phyloP scores from a whole-genome alignment of 2,888 invertebrate species.

The Germaria angustata region DNA sequence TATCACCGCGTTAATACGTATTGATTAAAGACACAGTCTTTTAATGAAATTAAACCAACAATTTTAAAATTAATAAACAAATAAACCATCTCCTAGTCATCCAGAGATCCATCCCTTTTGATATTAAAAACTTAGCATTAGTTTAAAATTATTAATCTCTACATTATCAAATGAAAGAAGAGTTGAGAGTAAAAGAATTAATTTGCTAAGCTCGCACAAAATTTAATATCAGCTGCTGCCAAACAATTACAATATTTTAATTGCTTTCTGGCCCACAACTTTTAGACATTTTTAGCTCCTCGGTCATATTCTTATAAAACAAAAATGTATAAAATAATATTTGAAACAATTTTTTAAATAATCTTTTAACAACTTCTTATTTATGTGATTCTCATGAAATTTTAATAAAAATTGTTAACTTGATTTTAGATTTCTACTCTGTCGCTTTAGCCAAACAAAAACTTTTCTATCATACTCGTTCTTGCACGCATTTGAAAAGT shows the following conservation, averaged over 20 bases:
- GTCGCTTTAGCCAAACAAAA: slow-evolving; percentile 32
- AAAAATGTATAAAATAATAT: slow-evolving; percentile 9
- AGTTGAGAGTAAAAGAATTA: too few species aligned
- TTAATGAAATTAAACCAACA: too few species aligned
- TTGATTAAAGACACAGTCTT: too few species aligned
- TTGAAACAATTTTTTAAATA: slow-evolving; percentile 5
- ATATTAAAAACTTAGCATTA: too few species aligned
- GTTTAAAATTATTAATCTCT: too few species aligned
- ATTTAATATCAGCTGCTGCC: not conserved
- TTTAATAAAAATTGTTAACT: slow-evolving; percentile 63
- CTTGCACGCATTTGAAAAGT: slow-evolving; percentile 42
- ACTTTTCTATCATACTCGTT: slow-evolving; percentile 35
- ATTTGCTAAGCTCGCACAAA: too few species aligned
- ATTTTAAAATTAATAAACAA: too few species aligned
- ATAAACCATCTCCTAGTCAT: too few species aligned
- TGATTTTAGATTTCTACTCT: slow-evolving; percentile 52
- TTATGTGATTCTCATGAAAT: slow-evolving; percentile 34
- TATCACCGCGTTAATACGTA: too few species aligned
- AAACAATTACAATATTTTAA: slow-evolving; percentile 37
- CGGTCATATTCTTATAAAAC: slow-evolving; percentile 5
- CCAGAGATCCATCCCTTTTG: too few species aligned
- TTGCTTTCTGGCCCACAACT: slow-evolving; percentile 47
- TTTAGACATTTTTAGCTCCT: slow-evolving; percentile 17
- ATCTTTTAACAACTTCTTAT: slow-evolving; percentile 21
- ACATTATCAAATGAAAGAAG: too few species aligned